A percentile compares a stretch with the other conserved stretches of the same genome.
These are phyloP conservation scores for Spodoptera littoralis DNA, from an alignment of 2,888 invertebrate genomes.

Conservation along the genomic window DNA sequence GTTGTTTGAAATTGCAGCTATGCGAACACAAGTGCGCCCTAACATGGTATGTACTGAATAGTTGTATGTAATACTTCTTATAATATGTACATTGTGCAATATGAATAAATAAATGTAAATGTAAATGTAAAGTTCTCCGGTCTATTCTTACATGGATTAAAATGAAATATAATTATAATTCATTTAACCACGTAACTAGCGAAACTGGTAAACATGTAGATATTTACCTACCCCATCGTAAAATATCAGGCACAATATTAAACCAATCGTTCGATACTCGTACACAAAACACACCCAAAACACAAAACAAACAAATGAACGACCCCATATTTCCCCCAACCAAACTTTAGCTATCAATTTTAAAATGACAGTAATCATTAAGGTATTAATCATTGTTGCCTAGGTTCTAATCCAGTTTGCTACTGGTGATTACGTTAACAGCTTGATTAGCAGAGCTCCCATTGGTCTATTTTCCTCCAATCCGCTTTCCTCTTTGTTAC, in stretches of 20 bases:
- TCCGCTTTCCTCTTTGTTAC: conserved; percentile 18
- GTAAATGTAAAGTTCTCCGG: no score
- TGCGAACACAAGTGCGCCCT: no score
- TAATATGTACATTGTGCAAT: no score
- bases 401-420: conserved; percentile 44
- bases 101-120: no score
- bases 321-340: conserved; percentile 9
- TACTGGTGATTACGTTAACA: conserved; percentile 44
- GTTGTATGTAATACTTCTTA: no score
- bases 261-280: not conserved
- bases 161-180: no score
- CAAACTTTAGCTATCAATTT: conserved; percentile 50
- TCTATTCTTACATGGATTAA: no score
- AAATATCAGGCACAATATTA: not conserved
- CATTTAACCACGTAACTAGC: no score
- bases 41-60: no score
- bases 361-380: conserved; percentile 53
- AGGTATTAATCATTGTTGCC: conserved; percentile 48
- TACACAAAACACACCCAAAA: conserved; percentile 22
- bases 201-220: no score
- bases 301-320: conserved; percentile 47
- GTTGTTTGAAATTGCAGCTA: no score
- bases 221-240: no score
- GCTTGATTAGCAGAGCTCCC: conserved; percentile 46
- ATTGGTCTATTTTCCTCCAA: conserved; percentile 32